Evolutionary conservation across 2,888 invertebrate genomes (phyloP).

Genomic region (Pemphredon lugubris): DNA sequence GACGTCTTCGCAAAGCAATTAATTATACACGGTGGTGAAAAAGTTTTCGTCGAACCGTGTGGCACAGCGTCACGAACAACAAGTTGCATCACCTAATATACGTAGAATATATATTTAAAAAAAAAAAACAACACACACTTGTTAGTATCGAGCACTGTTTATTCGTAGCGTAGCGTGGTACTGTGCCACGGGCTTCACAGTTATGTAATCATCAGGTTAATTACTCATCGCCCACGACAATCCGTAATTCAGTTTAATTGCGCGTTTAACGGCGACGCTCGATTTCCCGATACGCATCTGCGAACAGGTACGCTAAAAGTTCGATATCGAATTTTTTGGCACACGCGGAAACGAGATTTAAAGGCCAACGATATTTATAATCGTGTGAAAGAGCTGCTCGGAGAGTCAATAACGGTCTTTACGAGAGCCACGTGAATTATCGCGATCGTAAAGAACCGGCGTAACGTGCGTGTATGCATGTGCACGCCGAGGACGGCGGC

Average conservation of each 20-base stretch:
- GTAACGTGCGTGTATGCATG: neutral
- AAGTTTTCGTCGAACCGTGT: no score
- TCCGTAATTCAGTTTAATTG: constrained; percentile 14
- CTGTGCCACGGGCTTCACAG: neutral
- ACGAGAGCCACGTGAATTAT: constrained; percentile 32
- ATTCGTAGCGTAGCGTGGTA: neutral
- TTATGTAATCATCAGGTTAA: constrained; percentile 43
- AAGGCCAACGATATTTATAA: constrained; percentile 38
- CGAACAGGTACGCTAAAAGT: no score
- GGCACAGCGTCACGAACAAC: constrained; percentile 23
- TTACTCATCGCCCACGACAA: neutral
- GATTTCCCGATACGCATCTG: no score
- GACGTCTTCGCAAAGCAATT: no score
- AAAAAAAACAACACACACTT: constrained; percentile 19
- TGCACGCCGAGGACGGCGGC: neutral
- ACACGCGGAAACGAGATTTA: constrained; percentile 27
- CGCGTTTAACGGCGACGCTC: neutral
- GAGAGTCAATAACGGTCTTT: constrained; percentile 35
- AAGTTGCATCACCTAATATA: neutral
- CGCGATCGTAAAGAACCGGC: constrained; percentile 21
- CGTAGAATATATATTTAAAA: no score
- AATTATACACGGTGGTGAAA: no score
- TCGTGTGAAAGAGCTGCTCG: constrained; percentile 22
- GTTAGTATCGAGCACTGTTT: neutral
- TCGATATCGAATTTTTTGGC: constrained; percentile 26